Evolutionary conservation across 2,888 invertebrate genomes (phyloP), one percentile per base, ranked within the genome.

Genomic region (Phytoseiulus persimilis): DNA sequence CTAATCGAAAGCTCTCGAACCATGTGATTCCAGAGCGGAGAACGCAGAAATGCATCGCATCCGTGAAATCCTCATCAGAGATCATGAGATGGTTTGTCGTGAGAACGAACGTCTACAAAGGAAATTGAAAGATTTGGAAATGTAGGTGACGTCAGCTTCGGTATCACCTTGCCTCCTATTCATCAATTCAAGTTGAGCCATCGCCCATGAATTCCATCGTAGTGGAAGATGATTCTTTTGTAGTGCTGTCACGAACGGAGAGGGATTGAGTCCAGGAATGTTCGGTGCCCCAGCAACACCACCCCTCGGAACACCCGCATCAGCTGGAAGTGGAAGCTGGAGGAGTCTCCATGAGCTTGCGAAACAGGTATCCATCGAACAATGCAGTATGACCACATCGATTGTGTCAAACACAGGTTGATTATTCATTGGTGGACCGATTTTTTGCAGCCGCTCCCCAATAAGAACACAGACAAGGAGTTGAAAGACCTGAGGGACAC

Each of bases 81-180:
- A 98, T 92, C 97, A 97, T 92, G 97, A 98, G 93, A 93, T 96
- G 83, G 95, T 98, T 45, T 96, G 96, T 92, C 94, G 96, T 90
- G 98, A 98, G 93, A 98, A 98, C 92, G 98, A 98, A 92, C 94
- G 96, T 90, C 94, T 98, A 90, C 93, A 96, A 90, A 96, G 95
- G 93, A 96, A 97, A 93, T 93, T 98, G 90, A 33, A 45, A 11
- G 87, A 87, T 39, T 31, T 87, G 31, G 87, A 87, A 87, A 23
- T 87, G 87, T 87, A 32, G 33, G 87, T 32, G 33, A 11, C 28
- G 1, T 32, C 18, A 18, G 18, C 2, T 65, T 11, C 14, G 2
- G 11, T 6, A 14, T 18, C 65, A 14, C 46, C 14, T 14, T 46
- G 46, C 46, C 46, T n/a, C n/a, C n/a, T n/a, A n/a, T n/a, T n/a